Evolutionary conservation across 1,140 invertebrate species (phyloP).

Genomic region (Lucilia sericata): DNA sequence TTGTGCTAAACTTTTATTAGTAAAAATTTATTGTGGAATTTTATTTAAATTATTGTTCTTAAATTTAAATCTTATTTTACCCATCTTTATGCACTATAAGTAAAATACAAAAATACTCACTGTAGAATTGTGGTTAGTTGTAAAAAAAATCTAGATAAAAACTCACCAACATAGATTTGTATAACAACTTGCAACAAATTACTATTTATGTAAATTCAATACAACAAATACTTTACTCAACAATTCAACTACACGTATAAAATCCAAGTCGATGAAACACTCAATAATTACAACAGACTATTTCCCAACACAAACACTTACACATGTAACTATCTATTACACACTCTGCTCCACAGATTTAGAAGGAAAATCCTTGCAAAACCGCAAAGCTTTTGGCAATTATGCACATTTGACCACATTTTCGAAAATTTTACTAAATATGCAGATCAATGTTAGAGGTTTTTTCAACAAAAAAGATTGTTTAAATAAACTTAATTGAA

Average conservation of each 20-base stretch:
- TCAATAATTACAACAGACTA: not conserved
- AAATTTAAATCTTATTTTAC: not conserved
- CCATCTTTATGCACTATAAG: not conserved
- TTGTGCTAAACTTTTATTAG: too few relatives aligned
- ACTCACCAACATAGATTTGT: not conserved
- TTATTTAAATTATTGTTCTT: not conserved
- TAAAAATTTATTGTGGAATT: too few relatives aligned
- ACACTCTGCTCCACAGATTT: too few relatives aligned
- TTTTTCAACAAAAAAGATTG: not conserved
- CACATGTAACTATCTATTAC: too few relatives aligned
- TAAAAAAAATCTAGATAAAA: not conserved
- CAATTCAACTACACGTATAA: not conserved
- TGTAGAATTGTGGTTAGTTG: not conserved
- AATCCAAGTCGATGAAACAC: not conserved
- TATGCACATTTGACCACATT: not conserved
- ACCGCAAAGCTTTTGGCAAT: constrained; percentile 20
- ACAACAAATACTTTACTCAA: not conserved
- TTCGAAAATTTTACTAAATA: not conserved
- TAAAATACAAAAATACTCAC: not conserved
- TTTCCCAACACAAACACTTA: too few relatives aligned
- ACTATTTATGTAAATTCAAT: constrained; percentile 24
- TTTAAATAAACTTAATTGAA: constrained; percentile 13
- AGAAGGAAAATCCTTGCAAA: not conserved
- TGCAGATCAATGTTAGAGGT: not conserved
- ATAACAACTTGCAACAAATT: not conserved